phyloP scores from a whole-genome alignment of 1,140 invertebrate species.

The Zaprionus camerounensis region DNA sequence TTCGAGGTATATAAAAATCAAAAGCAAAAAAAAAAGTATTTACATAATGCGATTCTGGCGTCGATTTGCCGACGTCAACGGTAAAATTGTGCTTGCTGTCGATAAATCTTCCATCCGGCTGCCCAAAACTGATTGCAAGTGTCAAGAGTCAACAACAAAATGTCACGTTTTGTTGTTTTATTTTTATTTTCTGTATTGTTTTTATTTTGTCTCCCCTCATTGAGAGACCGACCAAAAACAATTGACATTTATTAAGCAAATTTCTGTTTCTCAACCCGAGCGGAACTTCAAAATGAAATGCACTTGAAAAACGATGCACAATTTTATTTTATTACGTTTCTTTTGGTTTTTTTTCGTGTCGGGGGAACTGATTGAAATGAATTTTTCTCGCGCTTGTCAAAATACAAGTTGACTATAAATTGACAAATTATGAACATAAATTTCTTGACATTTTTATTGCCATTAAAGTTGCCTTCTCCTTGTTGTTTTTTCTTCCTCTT shows the following conservation, averaged over 20 bases:
- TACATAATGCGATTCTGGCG: constrained; percentile 49
- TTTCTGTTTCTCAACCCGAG: constrained; percentile 22
- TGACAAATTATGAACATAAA: constrained; percentile 74
- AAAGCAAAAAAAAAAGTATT: constrained; percentile 42
- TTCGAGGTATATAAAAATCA: not conserved
- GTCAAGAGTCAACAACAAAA: constrained; percentile 80
- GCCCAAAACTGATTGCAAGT: constrained; percentile 76
- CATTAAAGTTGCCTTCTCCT: constrained; percentile 39
- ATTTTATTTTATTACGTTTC: constrained; percentile 32
- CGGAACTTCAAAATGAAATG: constrained; percentile 45
- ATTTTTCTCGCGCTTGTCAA: constrained; percentile 67
- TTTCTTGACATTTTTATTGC: constrained; percentile 70
- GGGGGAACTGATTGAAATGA: constrained; percentile 54
- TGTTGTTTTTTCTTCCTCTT: not conserved
- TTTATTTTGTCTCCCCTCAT: constrained; percentile 34
- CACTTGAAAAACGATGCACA: constrained; percentile 56
- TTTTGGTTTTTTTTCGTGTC: constrained; percentile 6
- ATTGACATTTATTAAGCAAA: constrained; percentile 79
- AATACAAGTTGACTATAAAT: constrained; percentile 61
- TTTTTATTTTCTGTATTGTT: constrained; percentile 39
- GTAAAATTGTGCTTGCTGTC: constrained; percentile 33
- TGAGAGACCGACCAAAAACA: constrained; percentile 33
- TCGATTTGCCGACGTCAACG: constrained; percentile 54
- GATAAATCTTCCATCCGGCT: constrained; percentile 68
- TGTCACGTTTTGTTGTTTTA: constrained; percentile 78